Conservation (phyloP, 1,140 invertebrate genomes). For the Drosophila nannoptera region DNA sequence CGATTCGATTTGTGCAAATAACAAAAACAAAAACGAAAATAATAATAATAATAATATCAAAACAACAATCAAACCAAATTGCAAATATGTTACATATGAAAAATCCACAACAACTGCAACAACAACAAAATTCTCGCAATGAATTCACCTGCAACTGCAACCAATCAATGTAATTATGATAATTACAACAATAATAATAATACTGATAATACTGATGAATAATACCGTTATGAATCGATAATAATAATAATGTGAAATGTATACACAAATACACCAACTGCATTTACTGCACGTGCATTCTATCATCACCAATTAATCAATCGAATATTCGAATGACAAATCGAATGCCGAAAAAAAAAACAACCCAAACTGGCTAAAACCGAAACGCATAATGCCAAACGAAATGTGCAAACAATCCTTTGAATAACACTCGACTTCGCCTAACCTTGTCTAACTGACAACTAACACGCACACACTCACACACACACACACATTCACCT, state of each 20-base stretch:
- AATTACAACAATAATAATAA: too few species aligned
- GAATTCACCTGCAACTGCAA: slow-evolving; percentile 48
- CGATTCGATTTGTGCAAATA: slow-evolving; percentile 76
- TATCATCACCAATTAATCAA: slow-evolving; percentile 54
- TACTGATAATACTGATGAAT: too few species aligned
- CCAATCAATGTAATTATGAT: slow-evolving; percentile 34
- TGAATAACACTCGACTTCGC: slow-evolving; percentile 15
- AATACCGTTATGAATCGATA: slow-evolving; percentile 30
- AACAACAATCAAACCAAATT: slow-evolving; percentile 29
- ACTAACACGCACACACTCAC: slow-evolving; percentile 27
- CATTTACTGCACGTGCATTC: slow-evolving; percentile 69
- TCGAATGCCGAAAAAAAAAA: slow-evolving; percentile 6
- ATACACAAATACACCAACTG: slow-evolving; percentile 73
- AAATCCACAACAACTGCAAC: slow-evolving; percentile 18
- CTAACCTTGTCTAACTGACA: slow-evolving; percentile 23
- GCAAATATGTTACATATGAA: slow-evolving; percentile 30
- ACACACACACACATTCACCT: too few species aligned
- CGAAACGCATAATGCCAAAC: slow-evolving; percentile 24
- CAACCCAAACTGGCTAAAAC: slow-evolving; percentile 41
- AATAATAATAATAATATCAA: slow-evolving; percentile 42
- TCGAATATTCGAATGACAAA: slow-evolving; percentile 28
- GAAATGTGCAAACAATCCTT: slow-evolving; percentile 1
- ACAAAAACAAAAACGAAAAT: slow-evolving; percentile 50
- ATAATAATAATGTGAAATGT: slow-evolving; percentile 57
- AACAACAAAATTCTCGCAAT: slow-evolving; percentile 31